phyloP scores from a whole-genome alignment of 1,140 invertebrate genomes.

The Macrocentrus cingulum region DNA sequence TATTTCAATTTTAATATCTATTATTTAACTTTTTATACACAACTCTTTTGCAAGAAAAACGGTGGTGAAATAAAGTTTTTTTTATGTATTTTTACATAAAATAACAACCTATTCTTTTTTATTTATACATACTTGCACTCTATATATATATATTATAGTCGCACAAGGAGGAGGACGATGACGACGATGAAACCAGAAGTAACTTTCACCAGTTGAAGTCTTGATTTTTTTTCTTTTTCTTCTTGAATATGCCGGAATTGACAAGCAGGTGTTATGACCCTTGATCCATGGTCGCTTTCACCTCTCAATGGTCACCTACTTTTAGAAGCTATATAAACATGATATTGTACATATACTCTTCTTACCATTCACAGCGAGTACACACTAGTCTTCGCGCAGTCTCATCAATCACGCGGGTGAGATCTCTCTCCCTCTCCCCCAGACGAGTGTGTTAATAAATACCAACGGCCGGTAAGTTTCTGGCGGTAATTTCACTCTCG shows the following conservation, averaged over 20 bases:
- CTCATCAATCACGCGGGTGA: too few species aligned
- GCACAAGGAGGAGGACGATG: not conserved
- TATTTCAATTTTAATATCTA: conserved; percentile 15
- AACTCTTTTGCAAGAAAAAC: conserved; percentile 58
- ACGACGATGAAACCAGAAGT: not conserved
- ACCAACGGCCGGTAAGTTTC: too few species aligned
- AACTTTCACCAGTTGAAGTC: conserved; percentile 22
- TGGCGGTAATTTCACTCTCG: too few species aligned
- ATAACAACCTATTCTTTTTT: conserved; percentile 13
- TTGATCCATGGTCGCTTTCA: conserved; percentile 32
- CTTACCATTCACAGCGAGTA: too few species aligned
- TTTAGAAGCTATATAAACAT: too few species aligned
- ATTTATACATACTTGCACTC: conserved; percentile 3
- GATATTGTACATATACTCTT: too few species aligned
- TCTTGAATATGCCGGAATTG: not conserved
- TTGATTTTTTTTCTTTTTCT: conserved; percentile 9
- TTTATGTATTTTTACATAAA: conserved; percentile 61
- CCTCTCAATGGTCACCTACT: conserved; percentile 20
- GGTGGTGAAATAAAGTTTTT: conserved; percentile 62
- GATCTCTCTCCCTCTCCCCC: too few species aligned
- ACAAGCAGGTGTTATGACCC: conserved; percentile 29
- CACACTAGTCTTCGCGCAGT: too few species aligned
- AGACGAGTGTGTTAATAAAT: too few species aligned
- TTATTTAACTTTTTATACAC: conserved; percentile 50
- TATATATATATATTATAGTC: not conserved